phyloP scores from a whole-genome alignment of 2,113 vertebrate genomes.

The Forbesichthys papilliferus region DNA sequence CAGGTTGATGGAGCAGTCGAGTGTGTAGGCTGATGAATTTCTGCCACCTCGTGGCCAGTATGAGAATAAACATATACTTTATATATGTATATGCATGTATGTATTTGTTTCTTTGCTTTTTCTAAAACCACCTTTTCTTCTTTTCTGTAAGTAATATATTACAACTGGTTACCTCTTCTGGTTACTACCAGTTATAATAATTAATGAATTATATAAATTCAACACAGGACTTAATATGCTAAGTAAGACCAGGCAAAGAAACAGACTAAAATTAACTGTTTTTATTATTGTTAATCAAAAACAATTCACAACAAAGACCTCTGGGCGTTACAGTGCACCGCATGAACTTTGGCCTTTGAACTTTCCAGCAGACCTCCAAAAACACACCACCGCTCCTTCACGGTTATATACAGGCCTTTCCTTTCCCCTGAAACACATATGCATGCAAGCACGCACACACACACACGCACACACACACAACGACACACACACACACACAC shows the following conservation, averaged over 20 bases:
- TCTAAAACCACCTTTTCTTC: too few species aligned
- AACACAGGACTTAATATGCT: not conserved
- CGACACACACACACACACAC: constrained; percentile 21
- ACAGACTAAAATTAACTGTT: constrained; percentile 61
- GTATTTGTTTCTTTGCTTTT: too few species aligned
- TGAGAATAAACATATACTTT: not conserved
- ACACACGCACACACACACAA: constrained; percentile 7
- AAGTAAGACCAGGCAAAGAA: not conserved
- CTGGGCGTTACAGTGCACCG: constrained; percentile 75
- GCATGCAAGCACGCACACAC: constrained; percentile 16
- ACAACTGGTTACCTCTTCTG: too few species aligned
- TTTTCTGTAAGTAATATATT: too few species aligned
- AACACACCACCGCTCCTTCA: constrained; percentile 42
- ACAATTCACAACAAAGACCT: constrained; percentile 73
- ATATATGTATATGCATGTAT: too few species aligned
- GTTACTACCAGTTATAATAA: too few species aligned
- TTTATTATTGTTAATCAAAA: constrained; percentile 80
- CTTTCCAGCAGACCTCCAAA: constrained; percentile 47
- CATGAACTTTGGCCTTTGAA: constrained; percentile 72
- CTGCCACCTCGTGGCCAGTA: constrained; percentile 45
- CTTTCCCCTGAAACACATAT: constrained; percentile 33
- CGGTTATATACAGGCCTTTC: constrained; percentile 62
- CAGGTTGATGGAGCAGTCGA: too few species aligned
- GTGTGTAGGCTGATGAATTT: not conserved
- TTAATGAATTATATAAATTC: not conserved